These are phyloP conservation scores for Phenganax marumi DNA, from an alignment of 92 coral and sea anemone species.

Conservation along the genomic window DNA sequence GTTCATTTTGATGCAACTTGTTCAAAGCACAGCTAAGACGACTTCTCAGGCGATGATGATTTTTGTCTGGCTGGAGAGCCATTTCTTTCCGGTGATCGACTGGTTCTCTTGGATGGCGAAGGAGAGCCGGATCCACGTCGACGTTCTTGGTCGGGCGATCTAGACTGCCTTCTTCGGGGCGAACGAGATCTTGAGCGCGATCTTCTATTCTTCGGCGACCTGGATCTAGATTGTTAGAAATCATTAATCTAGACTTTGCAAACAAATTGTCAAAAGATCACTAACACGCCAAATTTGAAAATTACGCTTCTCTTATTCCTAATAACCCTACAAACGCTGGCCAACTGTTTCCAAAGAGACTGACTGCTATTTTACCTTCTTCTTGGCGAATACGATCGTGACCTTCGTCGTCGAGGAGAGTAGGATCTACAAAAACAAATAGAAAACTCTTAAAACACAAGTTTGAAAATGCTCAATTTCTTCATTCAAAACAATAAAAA, in stretches of 20 bases:
- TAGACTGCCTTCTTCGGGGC: conserved; percentile 60
- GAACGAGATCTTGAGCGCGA: conserved; percentile 69
- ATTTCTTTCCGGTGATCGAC: conserved; percentile 21
- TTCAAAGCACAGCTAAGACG: conserved; percentile 11
- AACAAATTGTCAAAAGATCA: too few relatives aligned
- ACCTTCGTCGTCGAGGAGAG: conserved; percentile 61
- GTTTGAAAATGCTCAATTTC: background rate
- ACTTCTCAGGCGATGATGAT: conserved; percentile 26
- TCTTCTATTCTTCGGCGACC: conserved; percentile 51
- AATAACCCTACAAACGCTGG: too few relatives aligned
- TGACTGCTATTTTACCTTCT: conserved; percentile 5
- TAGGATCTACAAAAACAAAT: conserved; percentile 32
- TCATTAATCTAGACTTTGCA: background rate
- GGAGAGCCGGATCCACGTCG: conserved; percentile 57
- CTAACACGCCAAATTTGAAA: too few relatives aligned
- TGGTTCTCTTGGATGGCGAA: conserved; percentile 44
- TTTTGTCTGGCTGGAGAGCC: conserved; percentile 41
- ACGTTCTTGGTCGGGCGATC: conserved; percentile 64
- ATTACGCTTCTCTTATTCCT: too few relatives aligned
- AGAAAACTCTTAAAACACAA: background rate
- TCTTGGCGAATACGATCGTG: conserved; percentile 69
- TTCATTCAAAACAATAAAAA: conserved; percentile 28
- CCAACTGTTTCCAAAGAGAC: too few relatives aligned
- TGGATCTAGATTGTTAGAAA: conserved; percentile 44
- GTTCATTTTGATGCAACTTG: conserved; percentile 1